A percentile compares a stretch with the other conserved stretches of the same genome.
Evolutionary conservation across 1,140 invertebrate genomes (phyloP).

Genomic region (Ptiloglossa arizonensis): DNA sequence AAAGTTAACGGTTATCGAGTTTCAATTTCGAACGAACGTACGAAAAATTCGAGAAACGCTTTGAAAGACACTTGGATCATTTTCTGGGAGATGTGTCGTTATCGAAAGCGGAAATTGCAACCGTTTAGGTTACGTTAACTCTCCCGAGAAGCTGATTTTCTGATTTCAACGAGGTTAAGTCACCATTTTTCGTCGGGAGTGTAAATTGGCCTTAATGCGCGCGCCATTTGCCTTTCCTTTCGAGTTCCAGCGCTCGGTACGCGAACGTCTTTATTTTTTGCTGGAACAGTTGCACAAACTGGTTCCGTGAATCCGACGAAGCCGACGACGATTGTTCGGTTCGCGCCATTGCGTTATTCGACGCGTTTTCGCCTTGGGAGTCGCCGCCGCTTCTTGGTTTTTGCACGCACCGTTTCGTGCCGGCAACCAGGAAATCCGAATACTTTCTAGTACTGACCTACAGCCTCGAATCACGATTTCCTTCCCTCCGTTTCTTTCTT

Average conservation of each 20-base stretch:
- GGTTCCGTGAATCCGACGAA: not conserved
- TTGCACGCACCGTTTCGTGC: conserved; percentile 56
- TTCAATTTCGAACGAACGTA: too few relatives aligned
- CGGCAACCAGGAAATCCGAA: conserved; percentile 61
- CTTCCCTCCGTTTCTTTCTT: not conserved
- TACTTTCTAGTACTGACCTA: conserved; percentile 72
- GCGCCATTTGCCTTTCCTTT: not conserved
- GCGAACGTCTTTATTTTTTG: not conserved
- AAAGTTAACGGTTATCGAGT: too few relatives aligned
- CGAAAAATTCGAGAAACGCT: too few relatives aligned
- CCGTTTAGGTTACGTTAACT: too few relatives aligned
- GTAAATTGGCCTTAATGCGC: not conserved
- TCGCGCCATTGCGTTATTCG: conserved; percentile 26
- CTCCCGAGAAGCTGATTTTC: too few relatives aligned
- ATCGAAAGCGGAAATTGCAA: too few relatives aligned
- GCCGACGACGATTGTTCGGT: not conserved
- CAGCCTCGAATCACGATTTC: conserved; percentile 24
- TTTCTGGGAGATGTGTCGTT: too few relatives aligned
- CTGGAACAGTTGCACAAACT: not conserved
- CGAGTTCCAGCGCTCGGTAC: not conserved
- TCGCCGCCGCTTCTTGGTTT: conserved; percentile 61
- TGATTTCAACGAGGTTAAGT: too few relatives aligned
- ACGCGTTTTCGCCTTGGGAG: conserved; percentile 39
- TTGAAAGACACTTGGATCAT: too few relatives aligned
- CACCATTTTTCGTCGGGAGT: too few relatives aligned